Evolutionary conservation across 2,113 vertebrate species (phyloP).

Genomic region (Pholis gunnellus): DNA sequence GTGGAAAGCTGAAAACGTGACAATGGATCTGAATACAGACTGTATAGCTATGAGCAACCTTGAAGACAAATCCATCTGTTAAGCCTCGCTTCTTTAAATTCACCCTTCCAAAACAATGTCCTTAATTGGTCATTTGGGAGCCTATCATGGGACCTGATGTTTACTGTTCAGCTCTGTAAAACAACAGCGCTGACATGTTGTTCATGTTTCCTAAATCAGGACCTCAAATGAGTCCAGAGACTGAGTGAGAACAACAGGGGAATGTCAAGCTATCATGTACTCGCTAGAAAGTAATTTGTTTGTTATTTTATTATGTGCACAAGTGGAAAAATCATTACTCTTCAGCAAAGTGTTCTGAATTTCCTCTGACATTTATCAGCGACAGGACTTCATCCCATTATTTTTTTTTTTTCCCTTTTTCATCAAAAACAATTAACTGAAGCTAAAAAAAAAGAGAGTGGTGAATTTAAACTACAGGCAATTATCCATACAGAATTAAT

Average conservation of each 20-base stretch:
- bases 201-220: constrained; percentile 53
- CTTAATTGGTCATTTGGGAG: constrained; percentile 84
- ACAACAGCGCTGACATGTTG: constrained; percentile 68
- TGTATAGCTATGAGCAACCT: constrained; percentile 1
- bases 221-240: constrained; percentile 59
- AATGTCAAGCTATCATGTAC: constrained; percentile 65
- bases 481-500: constrained; percentile 29
- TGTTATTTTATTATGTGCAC: constrained; percentile 55
- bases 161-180: constrained; percentile 72
- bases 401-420: constrained; percentile 28
- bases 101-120: constrained; percentile 64
- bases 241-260: constrained; percentile 46
- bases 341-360: constrained; percentile 43
- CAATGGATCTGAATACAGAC: background rate
- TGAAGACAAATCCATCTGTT: constrained; percentile 38
- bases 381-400: background rate
- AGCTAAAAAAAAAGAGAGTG: background rate
- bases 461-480: constrained; percentile 9
- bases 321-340: constrained; percentile 62
- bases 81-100: constrained; percentile 46
- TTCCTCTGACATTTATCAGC: constrained; percentile 55
- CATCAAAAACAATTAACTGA: constrained; percentile 29
- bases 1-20: background rate
- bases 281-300: constrained; percentile 70
- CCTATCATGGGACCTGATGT: constrained; percentile 65